Evolutionary conservation across 2,888 invertebrate species (phyloP).

Genomic region (Cheilosia impressa): DNA sequence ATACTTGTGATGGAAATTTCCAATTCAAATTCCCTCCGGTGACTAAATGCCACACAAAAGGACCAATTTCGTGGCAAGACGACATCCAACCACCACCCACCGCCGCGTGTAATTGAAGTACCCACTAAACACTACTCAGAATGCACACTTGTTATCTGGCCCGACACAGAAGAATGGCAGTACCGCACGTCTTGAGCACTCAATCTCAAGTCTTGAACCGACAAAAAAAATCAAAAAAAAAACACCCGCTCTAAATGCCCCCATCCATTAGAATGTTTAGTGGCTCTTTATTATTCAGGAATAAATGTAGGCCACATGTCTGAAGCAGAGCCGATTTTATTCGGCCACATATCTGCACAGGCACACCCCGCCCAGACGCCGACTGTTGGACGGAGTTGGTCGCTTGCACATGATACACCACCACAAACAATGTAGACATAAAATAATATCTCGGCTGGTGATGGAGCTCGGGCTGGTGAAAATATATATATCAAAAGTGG

Average conservation of each 20-base stretch:
- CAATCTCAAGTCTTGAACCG: slow-evolving; percentile 15
- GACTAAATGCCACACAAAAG: not conserved
- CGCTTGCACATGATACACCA: not conserved
- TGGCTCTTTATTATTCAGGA: slow-evolving; percentile 70
- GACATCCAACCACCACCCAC: not conserved
- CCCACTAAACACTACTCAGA: slow-evolving; percentile 29
- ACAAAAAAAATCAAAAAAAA: slow-evolving; percentile 17
- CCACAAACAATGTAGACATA: slow-evolving; percentile 1
- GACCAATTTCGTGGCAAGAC: not conserved
- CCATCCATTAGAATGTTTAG: slow-evolving; percentile 70
- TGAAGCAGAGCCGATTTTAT: slow-evolving; percentile 46
- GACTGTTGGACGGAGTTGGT: not conserved
- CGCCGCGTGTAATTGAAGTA: not conserved
- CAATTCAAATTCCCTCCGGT: not conserved
- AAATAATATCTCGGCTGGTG: slow-evolving; percentile 10
- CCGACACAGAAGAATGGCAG: slow-evolving; percentile 3
- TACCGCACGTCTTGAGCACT: slow-evolving; percentile 6
- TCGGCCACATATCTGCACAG: not conserved
- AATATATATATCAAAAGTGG: slow-evolving; percentile 40
- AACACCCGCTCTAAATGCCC: slow-evolving; percentile 13
- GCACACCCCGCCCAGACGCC: not conserved
- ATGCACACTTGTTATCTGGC: slow-evolving; percentile 21
- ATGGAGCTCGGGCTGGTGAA: not conserved
- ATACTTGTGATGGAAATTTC: not conserved
- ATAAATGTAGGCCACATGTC: slow-evolving; percentile 70